Evolutionary conservation across 2,113 vertebrate species (phyloP), one percentile per base, ranked within the genome.

Genomic region (Psammodynastes pulverulentus): DNA sequence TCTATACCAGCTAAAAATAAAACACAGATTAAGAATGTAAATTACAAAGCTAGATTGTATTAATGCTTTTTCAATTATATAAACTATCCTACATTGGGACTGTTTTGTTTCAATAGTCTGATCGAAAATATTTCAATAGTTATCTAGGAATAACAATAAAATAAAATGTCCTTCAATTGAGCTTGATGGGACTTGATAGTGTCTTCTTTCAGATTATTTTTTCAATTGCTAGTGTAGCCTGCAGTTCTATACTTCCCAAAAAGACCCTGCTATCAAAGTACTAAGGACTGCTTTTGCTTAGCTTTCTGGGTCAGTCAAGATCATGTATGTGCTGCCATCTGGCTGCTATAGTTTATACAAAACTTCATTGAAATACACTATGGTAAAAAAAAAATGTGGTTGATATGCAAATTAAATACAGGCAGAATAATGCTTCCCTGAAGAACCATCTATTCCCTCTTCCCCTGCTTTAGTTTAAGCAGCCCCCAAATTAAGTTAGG

Each of bases 1-100:
- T 86, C 0, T 91, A 86, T 1, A 13, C 2, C 56, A 56, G 58
- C 19, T n/a, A 88, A 92, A 89, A 92, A 52, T 34, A 91, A 96
- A 95, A 94, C 5, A 15, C 15, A n/a, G 91, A 23, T 88, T 89
- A 93, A 92, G 52, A 52, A 43, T 92, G 88, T 88, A 29, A 84
- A 92, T 54, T 90, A 87, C 95, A 86, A 1, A 92, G 4, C 29
- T 1, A 92, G 53, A 9, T 3, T 58, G n/a, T 9, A 3, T 91
- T 26, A 48, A 29, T 93, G 8, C 51, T 45, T 84, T 54, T 67
- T 79, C 45, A 87, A 26, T 84, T 17, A 84, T 92, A 34, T 85
- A 85, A 86, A 90, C 49, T 54, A 52, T 51, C 84, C 72, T 43
- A 43, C 17, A 43, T 8, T 79, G 7, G 34, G 17, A 43, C 1